Evolutionary conservation across 2,797 vertebrate genomes (phyloP).

Genomic region (Melanotaenia parkinsoni): DNA sequence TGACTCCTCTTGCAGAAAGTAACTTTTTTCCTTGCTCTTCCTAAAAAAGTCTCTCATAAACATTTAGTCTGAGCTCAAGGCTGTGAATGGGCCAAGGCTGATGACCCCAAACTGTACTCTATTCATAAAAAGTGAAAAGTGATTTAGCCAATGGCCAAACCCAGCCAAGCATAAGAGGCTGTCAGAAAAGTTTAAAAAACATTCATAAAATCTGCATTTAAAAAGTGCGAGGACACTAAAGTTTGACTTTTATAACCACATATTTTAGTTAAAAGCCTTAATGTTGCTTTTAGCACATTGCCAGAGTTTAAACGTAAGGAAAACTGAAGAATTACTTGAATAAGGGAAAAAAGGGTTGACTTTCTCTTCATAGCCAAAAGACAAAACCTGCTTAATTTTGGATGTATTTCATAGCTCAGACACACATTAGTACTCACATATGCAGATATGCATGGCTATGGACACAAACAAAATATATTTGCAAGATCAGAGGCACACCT

Average conservation of each 20-base stretch:
- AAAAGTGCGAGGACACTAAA: conserved; percentile 39
- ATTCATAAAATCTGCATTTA: conserved; percentile 49
- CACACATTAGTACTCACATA: conserved; percentile 34
- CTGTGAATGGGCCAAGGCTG: conserved; percentile 13
- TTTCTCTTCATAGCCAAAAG: conserved; percentile 34
- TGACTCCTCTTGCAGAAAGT: conserved; percentile 4
- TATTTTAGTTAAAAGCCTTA: conserved; percentile 41
- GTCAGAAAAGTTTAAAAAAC: conserved; percentile 40
- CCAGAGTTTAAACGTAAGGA: conserved; percentile 30
- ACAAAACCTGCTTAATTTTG: conserved; percentile 27
- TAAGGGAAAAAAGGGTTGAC: conserved; percentile 24
- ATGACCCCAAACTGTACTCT: conserved; percentile 23
- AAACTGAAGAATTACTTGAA: conserved; percentile 38
- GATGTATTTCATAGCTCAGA: conserved; percentile 26
- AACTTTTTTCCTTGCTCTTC: conserved; percentile 12
- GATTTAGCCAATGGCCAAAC: conserved; percentile 41
- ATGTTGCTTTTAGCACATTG: conserved; percentile 52
- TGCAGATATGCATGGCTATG: conserved; percentile 30
- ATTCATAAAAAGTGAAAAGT: conserved; percentile 52
- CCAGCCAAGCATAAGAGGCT: conserved; percentile 46
- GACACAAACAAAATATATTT: conserved; percentile 19
- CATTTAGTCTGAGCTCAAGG: conserved; percentile 22
- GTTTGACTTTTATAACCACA: conserved; percentile 42
- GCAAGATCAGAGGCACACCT: conserved; percentile 3
- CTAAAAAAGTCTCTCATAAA: conserved; percentile 17